Conservation (phyloP, 2,888 invertebrate genomes). For the Drosophila seclusa region DNA sequence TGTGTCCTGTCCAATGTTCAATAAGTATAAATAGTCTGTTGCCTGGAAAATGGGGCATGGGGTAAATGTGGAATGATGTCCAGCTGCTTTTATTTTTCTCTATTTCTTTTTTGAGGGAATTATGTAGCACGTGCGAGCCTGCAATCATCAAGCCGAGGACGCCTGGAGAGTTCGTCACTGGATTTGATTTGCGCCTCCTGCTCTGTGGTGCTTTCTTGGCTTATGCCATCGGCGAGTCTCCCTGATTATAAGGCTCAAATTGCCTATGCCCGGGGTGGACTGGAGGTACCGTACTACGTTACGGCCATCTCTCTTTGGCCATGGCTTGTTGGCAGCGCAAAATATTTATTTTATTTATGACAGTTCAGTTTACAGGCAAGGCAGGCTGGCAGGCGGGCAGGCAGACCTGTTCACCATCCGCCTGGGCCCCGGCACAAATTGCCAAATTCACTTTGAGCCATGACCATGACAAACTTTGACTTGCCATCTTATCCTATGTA, state of each 20-base stretch:
- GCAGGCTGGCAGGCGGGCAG: neutral
- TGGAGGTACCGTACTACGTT: neutral
- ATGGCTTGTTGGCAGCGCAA: slow-evolving; percentile 45
- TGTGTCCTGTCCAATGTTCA: slow-evolving; percentile 13
- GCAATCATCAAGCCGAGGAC: slow-evolving; percentile 35
- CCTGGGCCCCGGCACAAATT: slow-evolving; percentile 31
- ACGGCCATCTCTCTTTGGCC: slow-evolving; percentile 1
- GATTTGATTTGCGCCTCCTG: slow-evolving; percentile 60
- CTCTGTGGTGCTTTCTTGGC: slow-evolving; percentile 23
- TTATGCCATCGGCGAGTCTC: slow-evolving; percentile 21
- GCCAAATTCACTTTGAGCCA: slow-evolving; percentile 52
- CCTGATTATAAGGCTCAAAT: slow-evolving; percentile 56
- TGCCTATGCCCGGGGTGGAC: slow-evolving; percentile 27
- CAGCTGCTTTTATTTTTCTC: slow-evolving; percentile 28
- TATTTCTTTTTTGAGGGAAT: slow-evolving; percentile 24
- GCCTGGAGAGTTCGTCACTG: slow-evolving; percentile 52
- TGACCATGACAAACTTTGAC: slow-evolving; percentile 44
- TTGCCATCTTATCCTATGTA: slow-evolving; percentile 31
- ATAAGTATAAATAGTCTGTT: slow-evolving; percentile 2
- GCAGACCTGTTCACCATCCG: neutral
- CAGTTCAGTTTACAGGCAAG: slow-evolving; percentile 52
- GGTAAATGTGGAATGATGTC: slow-evolving; percentile 9
- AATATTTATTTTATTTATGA: slow-evolving; percentile 64
- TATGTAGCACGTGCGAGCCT: slow-evolving; percentile 54
- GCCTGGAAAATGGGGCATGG: neutral